Percentiles rank a stretch among this genome's conserved stretches.
Conservation (phyloP, 2,888 invertebrate genomes). For the Linnaemya vulpina region DNA sequence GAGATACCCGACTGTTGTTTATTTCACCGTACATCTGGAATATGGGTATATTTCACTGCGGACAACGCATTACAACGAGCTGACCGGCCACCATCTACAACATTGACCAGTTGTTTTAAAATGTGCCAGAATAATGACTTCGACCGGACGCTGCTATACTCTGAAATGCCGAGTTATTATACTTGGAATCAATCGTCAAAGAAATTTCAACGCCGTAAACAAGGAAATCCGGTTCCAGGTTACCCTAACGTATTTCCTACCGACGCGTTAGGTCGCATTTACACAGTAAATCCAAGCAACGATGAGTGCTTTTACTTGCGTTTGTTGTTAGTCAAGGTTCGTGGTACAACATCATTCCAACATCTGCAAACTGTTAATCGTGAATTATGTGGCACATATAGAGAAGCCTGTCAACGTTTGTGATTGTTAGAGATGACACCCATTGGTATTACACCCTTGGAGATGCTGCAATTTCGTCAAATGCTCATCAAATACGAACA, state of each 20-base stretch:
- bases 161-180: background rate
- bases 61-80: background rate
- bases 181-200: slow-evolving; percentile 3
- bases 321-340: background rate
- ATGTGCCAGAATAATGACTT: background rate
- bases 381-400: background rate
- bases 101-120: background rate
- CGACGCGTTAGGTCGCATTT: slow-evolving; percentile 1
- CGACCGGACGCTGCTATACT: background rate
- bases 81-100: background rate
- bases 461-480: background rate
- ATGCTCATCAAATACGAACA: background rate
- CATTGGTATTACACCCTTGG: background rate
- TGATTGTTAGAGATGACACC: background rate
- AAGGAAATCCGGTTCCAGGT: background rate
- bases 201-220: background rate
- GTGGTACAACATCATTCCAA: background rate
- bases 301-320: slow-evolving; percentile 7
- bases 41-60: slow-evolving; percentile 77
- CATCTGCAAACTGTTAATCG: background rate
- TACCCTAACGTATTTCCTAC: slow-evolving; percentile 19
- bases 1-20: slow-evolving; percentile 49
- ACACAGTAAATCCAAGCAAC: background rate
- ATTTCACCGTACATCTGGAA: slow-evolving; percentile 73
- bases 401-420: too few species aligned